Conservation (phyloP, 2,113 vertebrate genomes). For the Larimichthys crocea region DNA sequence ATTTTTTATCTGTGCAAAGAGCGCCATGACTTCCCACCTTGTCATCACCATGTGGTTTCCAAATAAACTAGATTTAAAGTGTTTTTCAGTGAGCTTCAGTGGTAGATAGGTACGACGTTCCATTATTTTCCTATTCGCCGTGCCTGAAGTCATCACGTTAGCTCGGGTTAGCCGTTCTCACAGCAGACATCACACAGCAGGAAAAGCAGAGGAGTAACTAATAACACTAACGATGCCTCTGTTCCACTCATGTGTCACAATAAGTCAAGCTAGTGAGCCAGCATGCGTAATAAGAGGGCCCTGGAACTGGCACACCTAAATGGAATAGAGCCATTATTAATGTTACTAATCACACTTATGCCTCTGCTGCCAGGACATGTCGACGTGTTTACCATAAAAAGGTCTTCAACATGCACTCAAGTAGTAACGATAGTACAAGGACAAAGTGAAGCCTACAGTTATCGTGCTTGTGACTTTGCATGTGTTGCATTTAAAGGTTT, state of each 20-base stretch:
- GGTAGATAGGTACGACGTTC: not conserved
- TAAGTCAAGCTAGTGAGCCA: not conserved
- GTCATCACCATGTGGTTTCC: too few species aligned
- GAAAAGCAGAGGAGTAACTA: slow-evolving; percentile 14
- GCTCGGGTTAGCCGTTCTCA: not conserved
- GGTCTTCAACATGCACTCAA: not conserved
- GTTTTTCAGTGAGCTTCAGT: too few species aligned
- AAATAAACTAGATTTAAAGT: too few species aligned
- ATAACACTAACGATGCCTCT: not conserved
- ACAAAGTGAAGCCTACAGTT: too few species aligned
- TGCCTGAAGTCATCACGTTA: not conserved
- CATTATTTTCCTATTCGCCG: not conserved
- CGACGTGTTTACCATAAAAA: not conserved
- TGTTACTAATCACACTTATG: not conserved
- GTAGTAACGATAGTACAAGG: not conserved
- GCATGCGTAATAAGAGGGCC: not conserved
- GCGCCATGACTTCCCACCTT: too few species aligned
- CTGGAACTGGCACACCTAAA: not conserved
- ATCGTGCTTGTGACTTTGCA: too few species aligned
- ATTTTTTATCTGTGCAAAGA: too few species aligned
- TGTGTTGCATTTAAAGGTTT: not conserved
- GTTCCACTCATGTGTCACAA: slow-evolving; percentile 11
- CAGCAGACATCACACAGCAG: not conserved
- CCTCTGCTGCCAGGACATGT: not conserved
- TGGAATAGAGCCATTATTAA: slow-evolving; percentile 10